These are phyloP conservation scores for Himalopsyche japonica DNA, from an alignment of 2,888 invertebrate species.

Conservation along the genomic window DNA sequence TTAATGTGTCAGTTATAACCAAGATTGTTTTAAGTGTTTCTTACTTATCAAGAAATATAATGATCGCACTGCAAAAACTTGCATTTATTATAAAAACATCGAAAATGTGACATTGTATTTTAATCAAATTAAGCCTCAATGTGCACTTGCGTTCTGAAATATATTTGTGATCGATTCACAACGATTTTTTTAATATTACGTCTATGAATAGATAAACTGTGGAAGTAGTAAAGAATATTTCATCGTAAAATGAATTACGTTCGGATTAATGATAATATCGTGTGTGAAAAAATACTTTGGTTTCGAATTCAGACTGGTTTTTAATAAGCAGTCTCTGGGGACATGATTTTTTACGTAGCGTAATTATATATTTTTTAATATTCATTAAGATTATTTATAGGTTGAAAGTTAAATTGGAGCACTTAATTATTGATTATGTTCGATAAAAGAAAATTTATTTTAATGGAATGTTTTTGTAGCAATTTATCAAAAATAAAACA, in stretches of 20 bases:
- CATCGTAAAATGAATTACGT: not conserved
- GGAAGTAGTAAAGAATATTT: not conserved
- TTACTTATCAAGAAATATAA: no score
- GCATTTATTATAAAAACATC: no score
- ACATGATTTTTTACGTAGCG: not conserved
- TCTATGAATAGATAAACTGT: not conserved
- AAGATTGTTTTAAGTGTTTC: no score
- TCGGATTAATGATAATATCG: not conserved
- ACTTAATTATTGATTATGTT: not conserved
- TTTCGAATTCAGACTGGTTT: conserved; percentile 1
- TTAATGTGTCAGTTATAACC: no score
- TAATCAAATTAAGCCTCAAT: no score
- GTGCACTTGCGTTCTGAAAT: not conserved
- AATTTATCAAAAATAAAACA: not conserved
- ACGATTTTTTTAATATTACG: not conserved
- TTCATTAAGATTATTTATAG: not conserved
- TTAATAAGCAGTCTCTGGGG: not conserved
- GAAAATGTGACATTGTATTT: no score
- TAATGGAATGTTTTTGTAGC: not conserved
- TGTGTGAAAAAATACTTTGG: not conserved
- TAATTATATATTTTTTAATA: not conserved
- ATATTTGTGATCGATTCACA: not conserved
- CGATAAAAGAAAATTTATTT: not conserved
- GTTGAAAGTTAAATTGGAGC: not conserved
- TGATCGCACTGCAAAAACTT: no score